Conservation (phyloP, 2,888 invertebrate species). For the Oligia fasciuncula region DNA sequence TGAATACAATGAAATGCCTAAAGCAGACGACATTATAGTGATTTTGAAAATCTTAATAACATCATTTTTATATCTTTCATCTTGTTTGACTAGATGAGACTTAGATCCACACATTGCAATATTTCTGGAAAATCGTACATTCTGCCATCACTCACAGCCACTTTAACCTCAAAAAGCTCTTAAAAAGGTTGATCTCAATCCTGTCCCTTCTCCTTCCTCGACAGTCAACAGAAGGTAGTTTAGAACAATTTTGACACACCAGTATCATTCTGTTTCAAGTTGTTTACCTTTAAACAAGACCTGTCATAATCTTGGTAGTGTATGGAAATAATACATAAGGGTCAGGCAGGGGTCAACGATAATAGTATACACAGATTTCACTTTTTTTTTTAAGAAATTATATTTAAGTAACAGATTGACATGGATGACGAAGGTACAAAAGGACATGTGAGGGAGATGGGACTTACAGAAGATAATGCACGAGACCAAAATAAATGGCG, state of each 20-base stretch:
- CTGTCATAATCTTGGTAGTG: background rate
- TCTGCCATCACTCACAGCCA: background rate
- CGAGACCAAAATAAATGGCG: background rate
- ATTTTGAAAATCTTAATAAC: no score
- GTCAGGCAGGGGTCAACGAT: no score
- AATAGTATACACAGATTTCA: no score
- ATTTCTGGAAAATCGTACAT: background rate
- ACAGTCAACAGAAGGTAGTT: slow-evolving; percentile 3
- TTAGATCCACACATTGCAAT: background rate
- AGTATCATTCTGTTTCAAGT: background rate
- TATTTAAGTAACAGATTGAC: background rate
- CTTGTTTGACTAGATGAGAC: no score
- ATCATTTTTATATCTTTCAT: no score
- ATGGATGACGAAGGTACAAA: background rate
- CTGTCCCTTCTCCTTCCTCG: background rate
- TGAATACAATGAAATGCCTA: no score
- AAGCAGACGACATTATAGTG: no score
- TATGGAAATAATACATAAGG: no score
- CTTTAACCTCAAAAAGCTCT: no score
- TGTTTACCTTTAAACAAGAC: no score
- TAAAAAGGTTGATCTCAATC: background rate
- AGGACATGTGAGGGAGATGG: background rate
- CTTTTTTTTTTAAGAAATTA: background rate
- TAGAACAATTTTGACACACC: background rate
- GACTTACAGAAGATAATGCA: background rate